Conservation (phyloP, 2,113 vertebrate genomes). For the Carollia perspicillata region DNA sequence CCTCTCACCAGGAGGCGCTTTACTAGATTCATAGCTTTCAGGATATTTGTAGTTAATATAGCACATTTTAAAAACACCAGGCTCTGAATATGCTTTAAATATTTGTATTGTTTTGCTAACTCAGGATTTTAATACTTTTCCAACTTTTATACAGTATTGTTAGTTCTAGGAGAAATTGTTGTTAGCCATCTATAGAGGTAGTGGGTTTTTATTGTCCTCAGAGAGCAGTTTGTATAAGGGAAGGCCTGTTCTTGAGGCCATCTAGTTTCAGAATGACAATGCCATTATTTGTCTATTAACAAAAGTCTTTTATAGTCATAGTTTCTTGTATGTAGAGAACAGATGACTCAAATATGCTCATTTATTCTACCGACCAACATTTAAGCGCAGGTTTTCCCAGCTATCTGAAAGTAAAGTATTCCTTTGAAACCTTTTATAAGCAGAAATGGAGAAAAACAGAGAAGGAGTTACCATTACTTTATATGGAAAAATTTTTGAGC, state of each 20-base stretch:
- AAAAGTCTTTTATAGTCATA: not conserved
- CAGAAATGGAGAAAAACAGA: not conserved
- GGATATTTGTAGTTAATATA: slow-evolving; percentile 7
- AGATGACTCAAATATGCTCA: not conserved
- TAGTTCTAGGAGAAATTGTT: not conserved
- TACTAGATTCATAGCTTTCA: not conserved
- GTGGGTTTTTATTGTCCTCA: not conserved
- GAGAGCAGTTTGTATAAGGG: not conserved
- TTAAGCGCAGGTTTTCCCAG: not conserved
- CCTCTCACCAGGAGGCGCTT: not conserved
- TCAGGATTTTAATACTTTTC: slow-evolving; percentile 23
- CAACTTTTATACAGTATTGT: not conserved
- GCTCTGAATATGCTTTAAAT: not conserved
- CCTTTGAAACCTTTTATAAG: not conserved
- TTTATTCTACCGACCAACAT: not conserved
- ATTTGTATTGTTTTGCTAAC: not conserved
- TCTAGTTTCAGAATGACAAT: slow-evolving; percentile 39
- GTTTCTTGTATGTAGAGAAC: not conserved
- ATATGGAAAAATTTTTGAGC: not conserved
- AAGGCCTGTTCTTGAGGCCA: not conserved
- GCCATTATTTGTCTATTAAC: slow-evolving; percentile 24
- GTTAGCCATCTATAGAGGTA: not conserved
- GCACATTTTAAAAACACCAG: not conserved
- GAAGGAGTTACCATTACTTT: not conserved
- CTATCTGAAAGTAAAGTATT: not conserved